A percentile compares a stretch with the other conserved stretches of the same genome.
Evolutionary conservation across 1,140 invertebrate genomes (phyloP).

Genomic region (Lithobius niger): DNA sequence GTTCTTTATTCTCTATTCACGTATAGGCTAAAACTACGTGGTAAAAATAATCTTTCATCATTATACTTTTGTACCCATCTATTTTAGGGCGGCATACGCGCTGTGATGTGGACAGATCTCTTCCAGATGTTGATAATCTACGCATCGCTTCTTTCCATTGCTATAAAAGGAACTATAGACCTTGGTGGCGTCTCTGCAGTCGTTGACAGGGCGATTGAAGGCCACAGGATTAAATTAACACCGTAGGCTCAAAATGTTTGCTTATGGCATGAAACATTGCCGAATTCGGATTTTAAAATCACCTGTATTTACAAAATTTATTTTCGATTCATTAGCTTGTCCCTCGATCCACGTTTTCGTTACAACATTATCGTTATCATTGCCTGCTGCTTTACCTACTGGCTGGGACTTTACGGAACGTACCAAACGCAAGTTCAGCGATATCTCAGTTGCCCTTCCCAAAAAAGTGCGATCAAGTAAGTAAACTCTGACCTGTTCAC

Average conservation of each 20-base stretch:
- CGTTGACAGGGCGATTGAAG: too few relatives aligned
- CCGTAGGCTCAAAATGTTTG: constrained; percentile 21
- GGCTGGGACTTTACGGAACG: not conserved
- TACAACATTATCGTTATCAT: not conserved
- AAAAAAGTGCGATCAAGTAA: too few relatives aligned
- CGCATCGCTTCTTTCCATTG: too few relatives aligned
- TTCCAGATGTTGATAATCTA: too few relatives aligned
- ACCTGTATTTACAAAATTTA: too few relatives aligned
- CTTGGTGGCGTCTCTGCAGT: too few relatives aligned
- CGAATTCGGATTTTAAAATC: constrained; percentile 12
- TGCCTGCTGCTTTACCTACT: not conserved
- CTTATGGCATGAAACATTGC: constrained; percentile 6
- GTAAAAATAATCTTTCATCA: not conserved
- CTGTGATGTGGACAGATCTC: too few relatives aligned
- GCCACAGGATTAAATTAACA: too few relatives aligned
- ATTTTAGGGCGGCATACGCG: constrained; percentile 35
- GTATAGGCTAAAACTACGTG: not conserved
- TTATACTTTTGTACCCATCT: constrained; percentile 13
- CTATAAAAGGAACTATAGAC: too few relatives aligned
- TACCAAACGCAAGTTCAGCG: constrained; percentile 6
- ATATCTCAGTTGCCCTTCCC: not conserved
- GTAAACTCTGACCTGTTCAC: too few relatives aligned
- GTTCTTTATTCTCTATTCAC: not conserved
- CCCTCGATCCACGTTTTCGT: not conserved
- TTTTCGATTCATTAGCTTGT: not conserved